Evolutionary conservation across 2,888 invertebrate species (phyloP), one percentile per base, ranked within the genome.

Genomic region (Euzophera pinguis): DNA sequence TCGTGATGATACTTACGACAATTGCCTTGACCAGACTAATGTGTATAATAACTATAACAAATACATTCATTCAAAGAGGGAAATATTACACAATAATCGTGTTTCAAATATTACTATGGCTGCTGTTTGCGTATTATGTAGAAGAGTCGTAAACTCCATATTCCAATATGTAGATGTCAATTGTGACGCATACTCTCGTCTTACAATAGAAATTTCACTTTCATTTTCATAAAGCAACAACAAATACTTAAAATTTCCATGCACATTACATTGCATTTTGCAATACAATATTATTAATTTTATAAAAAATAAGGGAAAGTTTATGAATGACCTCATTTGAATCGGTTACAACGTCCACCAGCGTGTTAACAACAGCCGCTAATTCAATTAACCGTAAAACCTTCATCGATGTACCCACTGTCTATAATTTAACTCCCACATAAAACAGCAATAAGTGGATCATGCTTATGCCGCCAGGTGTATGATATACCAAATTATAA

Each of bases 21-120:
- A 84, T 63, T 65, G 60, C 85, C 87, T 88, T 88, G 86, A 81
- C 79, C 79, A 75, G 79, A 72, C 77, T 78, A 81, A 78, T 73
- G 69, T 75, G 60, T 69, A 81, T 81, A 85, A 87, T 78, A 75
- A 66, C 69, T 82, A 79, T 67, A 65, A 77, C 82, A 88, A 87
- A 88, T 79, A 86, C 79, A 81, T 83, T 78, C 71, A 78, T 79
- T 71, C 73, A 73, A 76, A 76, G 69, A 74, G 65, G 69, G 70
- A 72, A 72, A 71, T 69, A 76, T 84, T 82, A 72, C 82, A 67
- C 77, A 84, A 84, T 68, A 57, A 66, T 78, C 78, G 73, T 78
- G 81, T 69, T 69, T 76, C 65, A 63, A 70, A 69, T 68, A 69
- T 73, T 71, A 71, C 66, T 62, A 55, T 58, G 56, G 56, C 52